Percentiles rank a stretch among this genome's conserved stretches.
Conservation (phyloP, 2,888 invertebrate species). For the Mesochorus sp. region DNA sequence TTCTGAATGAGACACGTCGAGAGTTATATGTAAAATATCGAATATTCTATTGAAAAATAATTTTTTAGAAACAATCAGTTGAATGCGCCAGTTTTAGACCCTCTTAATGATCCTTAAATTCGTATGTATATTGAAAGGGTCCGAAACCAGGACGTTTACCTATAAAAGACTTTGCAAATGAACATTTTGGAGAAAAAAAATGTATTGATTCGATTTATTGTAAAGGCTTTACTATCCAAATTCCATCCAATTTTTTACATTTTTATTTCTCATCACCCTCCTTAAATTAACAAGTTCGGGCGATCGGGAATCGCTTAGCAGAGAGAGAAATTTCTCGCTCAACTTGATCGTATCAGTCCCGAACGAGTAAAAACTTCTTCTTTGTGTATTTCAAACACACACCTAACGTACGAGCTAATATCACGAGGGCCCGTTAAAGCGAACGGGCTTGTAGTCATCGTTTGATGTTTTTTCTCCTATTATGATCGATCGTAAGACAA, state of each 20-base stretch:
- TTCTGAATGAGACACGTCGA: too few species aligned
- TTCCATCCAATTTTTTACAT: too few species aligned
- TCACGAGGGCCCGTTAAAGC: constrained; percentile 13
- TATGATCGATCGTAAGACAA: not conserved
- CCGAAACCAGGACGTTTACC: too few species aligned
- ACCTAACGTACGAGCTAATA: constrained; percentile 19
- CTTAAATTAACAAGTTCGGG: not conserved
- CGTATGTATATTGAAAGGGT: too few species aligned
- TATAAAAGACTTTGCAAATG: not conserved
- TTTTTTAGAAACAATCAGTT: too few species aligned
- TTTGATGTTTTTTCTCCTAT: not conserved
- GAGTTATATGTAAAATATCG: too few species aligned
- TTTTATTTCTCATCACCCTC: too few species aligned
- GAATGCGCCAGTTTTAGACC: too few species aligned
- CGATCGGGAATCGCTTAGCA: not conserved
- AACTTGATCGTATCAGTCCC: constrained; percentile 31
- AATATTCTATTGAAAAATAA: too few species aligned
- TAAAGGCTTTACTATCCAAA: too few species aligned
- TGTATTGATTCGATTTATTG: too few species aligned
- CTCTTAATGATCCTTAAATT: too few species aligned
- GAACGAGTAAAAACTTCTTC: constrained; percentile 45
- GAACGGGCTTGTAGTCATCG: not conserved
- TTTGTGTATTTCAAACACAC: not conserved
- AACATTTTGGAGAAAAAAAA: not conserved
- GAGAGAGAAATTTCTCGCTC: constrained; percentile 3